Conservation (phyloP, 92 coral and sea anemone species). For the Porites lobata region DNA sequence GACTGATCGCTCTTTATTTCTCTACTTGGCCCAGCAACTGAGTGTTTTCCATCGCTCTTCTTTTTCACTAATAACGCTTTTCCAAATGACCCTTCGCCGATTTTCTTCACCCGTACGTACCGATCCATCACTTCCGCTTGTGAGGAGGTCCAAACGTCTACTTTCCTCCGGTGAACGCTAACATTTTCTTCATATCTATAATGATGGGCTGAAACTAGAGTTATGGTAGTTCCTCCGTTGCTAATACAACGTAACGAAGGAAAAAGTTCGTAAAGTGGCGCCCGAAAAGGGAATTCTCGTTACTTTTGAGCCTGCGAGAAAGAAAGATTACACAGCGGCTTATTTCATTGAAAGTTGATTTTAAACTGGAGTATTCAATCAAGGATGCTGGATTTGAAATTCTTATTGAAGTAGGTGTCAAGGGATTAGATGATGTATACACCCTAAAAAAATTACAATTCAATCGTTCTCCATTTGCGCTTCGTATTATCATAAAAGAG, state of each 20-base stretch:
- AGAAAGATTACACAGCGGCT: slow-evolving; percentile 31
- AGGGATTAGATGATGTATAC: no score
- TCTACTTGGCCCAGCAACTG: not conserved
- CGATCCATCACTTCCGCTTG: slow-evolving; percentile 72
- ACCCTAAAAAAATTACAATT: no score
- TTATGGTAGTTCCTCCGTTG: slow-evolving; percentile 23
- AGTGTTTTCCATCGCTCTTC: slow-evolving; percentile 86
- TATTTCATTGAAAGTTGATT: not conserved
- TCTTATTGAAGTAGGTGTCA: no score
- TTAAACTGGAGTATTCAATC: not conserved
- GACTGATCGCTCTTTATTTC: no score
- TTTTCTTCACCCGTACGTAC: slow-evolving; percentile 91
- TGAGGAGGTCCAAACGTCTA: not conserved
- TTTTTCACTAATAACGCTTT: slow-evolving; percentile 94
- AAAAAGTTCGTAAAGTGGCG: slow-evolving; percentile 74
- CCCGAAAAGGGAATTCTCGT: slow-evolving; percentile 41
- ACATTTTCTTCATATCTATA: slow-evolving; percentile 1
- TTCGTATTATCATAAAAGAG: no score
- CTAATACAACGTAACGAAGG: slow-evolving; percentile 57
- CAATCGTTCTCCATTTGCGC: no score
- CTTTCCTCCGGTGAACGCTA: not conserved
- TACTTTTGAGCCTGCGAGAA: slow-evolving; percentile 55
- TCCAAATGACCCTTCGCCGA: slow-evolving; percentile 99
- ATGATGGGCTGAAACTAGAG: not conserved
- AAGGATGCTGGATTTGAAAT: not conserved